Base-by-base conservation (phyloP, 2,888 invertebrate species). In the Hypselothyrea guttata region DNA sequence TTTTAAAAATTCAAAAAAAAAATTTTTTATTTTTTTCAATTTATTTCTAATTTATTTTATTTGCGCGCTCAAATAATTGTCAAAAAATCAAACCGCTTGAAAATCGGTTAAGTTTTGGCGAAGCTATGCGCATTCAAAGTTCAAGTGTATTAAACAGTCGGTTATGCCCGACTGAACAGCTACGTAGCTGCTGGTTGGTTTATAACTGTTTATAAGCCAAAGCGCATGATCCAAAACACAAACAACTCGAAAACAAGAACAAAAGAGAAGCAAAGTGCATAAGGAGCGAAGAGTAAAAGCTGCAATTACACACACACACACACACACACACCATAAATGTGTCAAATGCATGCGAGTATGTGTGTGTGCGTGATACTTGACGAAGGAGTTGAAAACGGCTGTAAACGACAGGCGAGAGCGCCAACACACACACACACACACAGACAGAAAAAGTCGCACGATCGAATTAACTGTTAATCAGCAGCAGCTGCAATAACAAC, bases 201-300 rank as follows among this genome's bases (percentile, higher is more conserved):
- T 66, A 74, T 73, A 81, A 76, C 78, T 81, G 81, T 81, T 69
- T 64, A 73, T 73, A 73, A 66, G 65, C 73, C 60, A 67, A 61
- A 64, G 63, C 84, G 73, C 73, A 72, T 64, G 84, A 77, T 70
- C 62, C 65, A 64, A 65, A 70, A 63, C 46, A 56, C 67, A 64
- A 63, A 59, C 53, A 37, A 37, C 7, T 13, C 12, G 8, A 7
- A 15, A 54, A 55, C 34, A 47, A 22, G 8, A 60, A 52, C 46
- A 56, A 51, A 59, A 57, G 48, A 56, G 55, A 67, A 67, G 12
- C 59, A 45, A 59, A 57, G 37, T 46, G 16, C 60, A 66, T 15
- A 55, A 51, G 55, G 35, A 56, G 57, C 13, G 47, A 1, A 15
- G 12, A 27, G 48, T 46, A 28, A 27, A 12, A 16, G 22, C 35